Evolutionary conservation across 2,797 vertebrate genomes (phyloP).

Genomic region (Diplodus puntazzo): DNA sequence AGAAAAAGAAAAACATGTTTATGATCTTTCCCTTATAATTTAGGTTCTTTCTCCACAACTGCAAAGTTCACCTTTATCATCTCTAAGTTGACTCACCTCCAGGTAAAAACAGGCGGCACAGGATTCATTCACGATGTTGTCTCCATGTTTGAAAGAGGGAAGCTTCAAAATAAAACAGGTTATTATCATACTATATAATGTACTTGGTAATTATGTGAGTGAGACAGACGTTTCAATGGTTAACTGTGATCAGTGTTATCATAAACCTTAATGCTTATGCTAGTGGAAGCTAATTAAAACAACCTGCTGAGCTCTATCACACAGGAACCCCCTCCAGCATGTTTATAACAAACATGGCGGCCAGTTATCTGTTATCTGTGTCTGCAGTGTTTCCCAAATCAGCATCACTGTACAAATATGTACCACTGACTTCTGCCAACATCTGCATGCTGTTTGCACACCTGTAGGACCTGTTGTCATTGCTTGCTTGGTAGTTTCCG

Average conservation of each 20-base stretch:
- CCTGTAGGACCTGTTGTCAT: too few species aligned
- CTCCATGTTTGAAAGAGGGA: conserved; percentile 81
- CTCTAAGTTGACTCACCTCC: conserved; percentile 73
- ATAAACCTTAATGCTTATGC: background rate
- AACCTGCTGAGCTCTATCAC: background rate
- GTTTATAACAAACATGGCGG: background rate
- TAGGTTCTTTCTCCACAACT: too few species aligned
- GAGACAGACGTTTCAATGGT: background rate
- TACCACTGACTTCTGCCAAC: background rate
- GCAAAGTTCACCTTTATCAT: too few species aligned
- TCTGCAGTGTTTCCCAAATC: background rate
- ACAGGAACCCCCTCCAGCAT: background rate
- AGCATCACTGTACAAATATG: background rate
- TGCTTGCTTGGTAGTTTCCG: background rate
- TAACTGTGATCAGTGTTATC: background rate
- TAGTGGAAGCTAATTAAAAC: conserved; percentile 18
- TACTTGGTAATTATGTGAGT: background rate
- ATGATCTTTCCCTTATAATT: too few species aligned
- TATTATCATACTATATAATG: too few species aligned
- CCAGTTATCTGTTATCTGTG: background rate
- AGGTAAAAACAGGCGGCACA: conserved; percentile 81
- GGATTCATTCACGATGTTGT: conserved; percentile 81
- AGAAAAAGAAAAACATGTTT: too few species aligned
- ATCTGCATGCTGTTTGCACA: background rate
- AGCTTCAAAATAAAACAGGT: conserved; percentile 63